These are phyloP conservation scores for Peromyscus californicus DNA, from an alignment of 2,113 vertebrate species.

Conservation along the genomic window DNA sequence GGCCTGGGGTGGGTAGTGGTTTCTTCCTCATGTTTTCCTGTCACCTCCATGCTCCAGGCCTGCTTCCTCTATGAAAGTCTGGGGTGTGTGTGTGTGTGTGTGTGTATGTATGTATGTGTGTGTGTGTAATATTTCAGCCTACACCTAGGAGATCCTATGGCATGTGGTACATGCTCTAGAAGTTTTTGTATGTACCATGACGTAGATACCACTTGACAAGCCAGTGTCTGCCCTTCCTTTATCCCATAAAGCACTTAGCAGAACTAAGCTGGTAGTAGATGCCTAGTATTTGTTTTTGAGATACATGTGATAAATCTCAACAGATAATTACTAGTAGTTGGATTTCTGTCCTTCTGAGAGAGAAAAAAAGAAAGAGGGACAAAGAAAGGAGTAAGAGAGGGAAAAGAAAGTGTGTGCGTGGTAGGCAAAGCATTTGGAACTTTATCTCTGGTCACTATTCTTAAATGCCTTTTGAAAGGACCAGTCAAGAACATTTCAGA, in stretches of 20 bases:
- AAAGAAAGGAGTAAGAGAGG: not conserved
- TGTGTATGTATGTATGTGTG: not conserved
- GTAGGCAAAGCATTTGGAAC: not conserved
- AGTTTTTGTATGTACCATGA: not conserved
- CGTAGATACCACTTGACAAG: not conserved
- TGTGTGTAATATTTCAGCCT: not conserved
- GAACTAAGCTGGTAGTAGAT: not conserved
- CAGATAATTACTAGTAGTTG: not conserved
- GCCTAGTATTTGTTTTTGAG: not conserved
- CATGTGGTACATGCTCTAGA: not conserved
- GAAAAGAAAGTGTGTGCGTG: not conserved
- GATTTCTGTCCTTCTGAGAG: not conserved
- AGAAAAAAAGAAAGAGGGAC: not conserved
- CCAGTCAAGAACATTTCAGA: not conserved
- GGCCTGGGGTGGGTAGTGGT: not conserved
- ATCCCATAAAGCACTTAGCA: not conserved
- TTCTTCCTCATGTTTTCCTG: not conserved
- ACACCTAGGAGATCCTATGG: not conserved
- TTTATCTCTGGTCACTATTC: not conserved
- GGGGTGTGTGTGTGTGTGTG: not conserved
- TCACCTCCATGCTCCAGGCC: not conserved
- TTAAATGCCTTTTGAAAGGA: not conserved
- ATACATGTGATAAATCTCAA: not conserved
- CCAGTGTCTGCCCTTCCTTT: not conserved
- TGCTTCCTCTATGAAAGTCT: not conserved